phyloP scores from a whole-genome alignment of 2,113 vertebrate genomes.

The Tyrannus savana region DNA sequence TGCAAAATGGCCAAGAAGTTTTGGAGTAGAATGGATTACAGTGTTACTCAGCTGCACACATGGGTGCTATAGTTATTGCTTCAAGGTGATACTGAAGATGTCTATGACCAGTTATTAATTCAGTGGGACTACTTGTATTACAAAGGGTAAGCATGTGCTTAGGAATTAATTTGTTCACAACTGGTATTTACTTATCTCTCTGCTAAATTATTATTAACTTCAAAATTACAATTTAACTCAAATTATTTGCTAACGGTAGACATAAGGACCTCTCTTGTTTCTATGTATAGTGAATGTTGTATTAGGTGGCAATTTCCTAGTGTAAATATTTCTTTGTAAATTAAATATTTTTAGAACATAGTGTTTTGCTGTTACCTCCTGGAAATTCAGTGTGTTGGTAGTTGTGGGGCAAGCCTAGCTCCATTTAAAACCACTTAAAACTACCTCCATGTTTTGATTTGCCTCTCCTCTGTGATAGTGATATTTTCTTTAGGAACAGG shows the following conservation, averaged over 20 bases:
- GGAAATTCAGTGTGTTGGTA: background rate
- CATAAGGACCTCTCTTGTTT: background rate
- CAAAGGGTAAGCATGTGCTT: background rate
- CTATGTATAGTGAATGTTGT: background rate
- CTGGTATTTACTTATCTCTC: background rate
- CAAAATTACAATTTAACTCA: background rate
- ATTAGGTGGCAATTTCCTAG: background rate
- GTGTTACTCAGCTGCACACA: background rate
- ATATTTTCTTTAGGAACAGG: background rate
- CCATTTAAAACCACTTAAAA: constrained; percentile 1
- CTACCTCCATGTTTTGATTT: background rate
- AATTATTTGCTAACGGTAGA: background rate
- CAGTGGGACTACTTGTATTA: background rate
- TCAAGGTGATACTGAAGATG: background rate
- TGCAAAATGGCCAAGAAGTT: background rate
- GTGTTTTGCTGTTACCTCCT: background rate
- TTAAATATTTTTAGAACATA: background rate
- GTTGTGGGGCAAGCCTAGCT: background rate
- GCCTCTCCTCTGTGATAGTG: background rate
- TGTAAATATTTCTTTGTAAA: background rate
- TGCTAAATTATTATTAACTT: background rate
- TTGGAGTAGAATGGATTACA: background rate
- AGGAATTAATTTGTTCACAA: background rate
- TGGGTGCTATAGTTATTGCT: background rate
- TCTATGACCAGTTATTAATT: background rate